Evolutionary conservation across 2,113 vertebrate species (phyloP).

Genomic region (Cnemophilus loriae): DNA sequence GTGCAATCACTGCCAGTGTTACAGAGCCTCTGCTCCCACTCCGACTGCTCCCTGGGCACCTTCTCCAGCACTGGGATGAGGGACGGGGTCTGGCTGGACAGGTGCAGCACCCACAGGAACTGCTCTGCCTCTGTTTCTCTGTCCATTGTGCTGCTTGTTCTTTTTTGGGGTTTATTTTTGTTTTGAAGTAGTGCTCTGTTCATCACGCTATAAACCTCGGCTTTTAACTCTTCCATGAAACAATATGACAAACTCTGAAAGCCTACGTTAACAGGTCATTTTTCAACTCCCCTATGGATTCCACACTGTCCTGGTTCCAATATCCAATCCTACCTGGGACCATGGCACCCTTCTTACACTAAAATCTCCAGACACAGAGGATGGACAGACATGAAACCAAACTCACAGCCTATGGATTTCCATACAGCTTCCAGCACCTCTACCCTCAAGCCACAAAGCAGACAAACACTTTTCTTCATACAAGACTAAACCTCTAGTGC

Average conservation of each 20-base stretch:
- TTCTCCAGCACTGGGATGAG: neutral
- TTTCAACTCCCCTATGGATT: neutral
- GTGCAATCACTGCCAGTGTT: neutral
- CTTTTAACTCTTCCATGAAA: neutral
- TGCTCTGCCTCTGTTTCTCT: neutral
- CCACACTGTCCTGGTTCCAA: neutral
- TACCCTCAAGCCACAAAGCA: neutral
- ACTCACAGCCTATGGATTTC: neutral
- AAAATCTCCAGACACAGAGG: neutral
- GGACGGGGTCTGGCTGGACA: neutral
- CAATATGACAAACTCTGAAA: neutral
- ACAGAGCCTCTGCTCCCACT: neutral
- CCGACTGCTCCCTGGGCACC: neutral
- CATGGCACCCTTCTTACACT: neutral
- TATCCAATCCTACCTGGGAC: neutral
- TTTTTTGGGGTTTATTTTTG: neutral
- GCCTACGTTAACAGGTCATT: neutral
- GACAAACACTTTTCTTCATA: neutral
- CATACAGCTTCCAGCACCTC: neutral
- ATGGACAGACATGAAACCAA: neutral
- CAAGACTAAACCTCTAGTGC: neutral
- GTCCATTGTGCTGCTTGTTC: neutral
- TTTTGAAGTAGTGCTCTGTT: neutral
- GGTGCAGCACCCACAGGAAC: neutral
- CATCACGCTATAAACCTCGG: neutral